Evolutionary conservation across 2,888 invertebrate species (phyloP).

Genomic region (Oscheius sp.): DNA sequence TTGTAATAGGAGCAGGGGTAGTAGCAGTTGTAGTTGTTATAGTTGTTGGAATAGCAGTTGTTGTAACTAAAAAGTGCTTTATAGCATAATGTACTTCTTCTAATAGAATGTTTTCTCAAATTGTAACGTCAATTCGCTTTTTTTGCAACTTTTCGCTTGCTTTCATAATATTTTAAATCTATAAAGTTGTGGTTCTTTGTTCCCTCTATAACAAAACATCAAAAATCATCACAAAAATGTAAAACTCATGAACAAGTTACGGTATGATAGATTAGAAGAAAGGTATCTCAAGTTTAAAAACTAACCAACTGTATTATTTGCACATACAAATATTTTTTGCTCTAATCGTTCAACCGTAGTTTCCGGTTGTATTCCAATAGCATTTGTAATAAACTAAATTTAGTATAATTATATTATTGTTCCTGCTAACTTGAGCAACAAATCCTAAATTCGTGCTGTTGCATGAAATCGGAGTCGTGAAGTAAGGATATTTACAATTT

Average conservation of each 20-base stretch:
- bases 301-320: not conserved
- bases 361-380: too few species aligned
- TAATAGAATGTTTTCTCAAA: too few species aligned
- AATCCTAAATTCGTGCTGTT: not conserved
- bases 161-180: too few species aligned
- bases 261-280: not conserved
- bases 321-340: not conserved
- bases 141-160: too few species aligned
- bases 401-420: not conserved
- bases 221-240: too few species aligned
- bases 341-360: not conserved
- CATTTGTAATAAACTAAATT: not conserved
- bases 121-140: too few species aligned
- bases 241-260: too few species aligned
- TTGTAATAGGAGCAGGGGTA: not conserved
- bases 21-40: not conserved
- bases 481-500: not conserved
- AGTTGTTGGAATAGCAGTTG: not conserved
- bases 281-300: too few species aligned
- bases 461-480: not conserved
- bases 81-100: too few species aligned
- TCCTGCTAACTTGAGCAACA: conserved; percentile 6
- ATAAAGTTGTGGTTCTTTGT: too few species aligned
- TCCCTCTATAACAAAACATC: too few species aligned
- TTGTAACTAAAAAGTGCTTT: too few species aligned